phyloP scores from a whole-genome alignment of 1,140 invertebrate species.

The Batillaria attramentaria region DNA sequence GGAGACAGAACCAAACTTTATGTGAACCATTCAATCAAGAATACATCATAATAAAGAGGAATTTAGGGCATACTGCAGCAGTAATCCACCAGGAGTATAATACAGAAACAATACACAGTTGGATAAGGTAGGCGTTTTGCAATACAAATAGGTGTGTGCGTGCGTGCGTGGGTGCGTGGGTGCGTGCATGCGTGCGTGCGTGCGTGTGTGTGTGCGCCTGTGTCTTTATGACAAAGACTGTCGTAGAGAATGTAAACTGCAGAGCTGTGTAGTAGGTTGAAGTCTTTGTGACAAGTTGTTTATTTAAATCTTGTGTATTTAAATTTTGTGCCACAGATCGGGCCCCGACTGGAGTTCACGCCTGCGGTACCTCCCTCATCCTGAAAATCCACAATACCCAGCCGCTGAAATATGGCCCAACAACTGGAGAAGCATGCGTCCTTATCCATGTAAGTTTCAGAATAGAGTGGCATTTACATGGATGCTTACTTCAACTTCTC shows the following conservation, averaged over 20 bases:
- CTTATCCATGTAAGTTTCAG: conserved; percentile 61
- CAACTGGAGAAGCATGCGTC: conserved; percentile 63
- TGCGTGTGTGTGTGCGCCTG: not conserved
- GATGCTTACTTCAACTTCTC: not conserved
- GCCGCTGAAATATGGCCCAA: conserved; percentile 64
- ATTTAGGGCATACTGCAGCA: too few relatives aligned
- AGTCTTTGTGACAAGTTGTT: not conserved
- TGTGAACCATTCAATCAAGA: too few relatives aligned
- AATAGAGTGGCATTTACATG: not conserved
- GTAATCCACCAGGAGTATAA: too few relatives aligned
- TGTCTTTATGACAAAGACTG: too few relatives aligned
- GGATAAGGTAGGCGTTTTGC: too few relatives aligned
- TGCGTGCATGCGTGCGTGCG: not conserved
- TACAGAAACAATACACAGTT: too few relatives aligned
- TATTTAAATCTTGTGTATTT: not conserved
- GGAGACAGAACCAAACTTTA: not conserved
- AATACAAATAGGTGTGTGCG: not conserved
- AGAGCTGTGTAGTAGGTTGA: too few relatives aligned
- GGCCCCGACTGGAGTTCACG: conserved; percentile 66
- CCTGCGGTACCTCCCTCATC: conserved; percentile 58
- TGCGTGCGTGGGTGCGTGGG: not conserved
- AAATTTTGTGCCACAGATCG: conserved; percentile 40
- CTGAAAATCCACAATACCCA: conserved; percentile 59
- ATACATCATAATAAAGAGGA: not conserved
- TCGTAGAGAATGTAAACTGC: too few relatives aligned